phyloP scores from a whole-genome alignment of 1,140 invertebrate species.

The Heliconius congener region DNA sequence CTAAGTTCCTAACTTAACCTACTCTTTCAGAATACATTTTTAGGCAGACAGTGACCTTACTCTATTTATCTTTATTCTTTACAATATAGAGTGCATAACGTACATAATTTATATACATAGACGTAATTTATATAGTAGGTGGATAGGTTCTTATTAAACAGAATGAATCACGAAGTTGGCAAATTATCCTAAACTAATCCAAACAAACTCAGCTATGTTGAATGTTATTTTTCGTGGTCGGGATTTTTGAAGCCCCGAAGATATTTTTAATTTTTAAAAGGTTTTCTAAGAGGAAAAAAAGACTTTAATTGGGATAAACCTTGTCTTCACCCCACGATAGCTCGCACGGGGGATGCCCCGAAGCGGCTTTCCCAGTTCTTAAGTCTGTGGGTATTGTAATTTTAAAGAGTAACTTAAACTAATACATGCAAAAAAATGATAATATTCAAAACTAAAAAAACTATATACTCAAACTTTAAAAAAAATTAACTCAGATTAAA shows the following conservation, averaged over 20 bases:
- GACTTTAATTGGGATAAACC: slow-evolving; percentile 65
- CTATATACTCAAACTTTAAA: too few species aligned
- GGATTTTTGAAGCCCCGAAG: slow-evolving; percentile 49
- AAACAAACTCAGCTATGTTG: background rate
- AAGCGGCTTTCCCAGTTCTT: slow-evolving; percentile 22
- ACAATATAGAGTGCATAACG: too few species aligned
- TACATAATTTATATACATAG: too few species aligned
- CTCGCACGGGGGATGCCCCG: slow-evolving; percentile 40
- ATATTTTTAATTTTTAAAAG: slow-evolving; percentile 62
- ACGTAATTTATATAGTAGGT: background rate
- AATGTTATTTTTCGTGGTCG: slow-evolving; percentile 36
- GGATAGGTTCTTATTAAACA: background rate
- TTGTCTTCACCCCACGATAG: slow-evolving; percentile 44
- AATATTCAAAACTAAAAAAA: background rate
- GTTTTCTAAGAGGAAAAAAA: slow-evolving; percentile 54
- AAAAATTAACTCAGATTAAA: too few species aligned
- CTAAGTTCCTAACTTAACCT: too few species aligned
- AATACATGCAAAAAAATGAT: background rate
- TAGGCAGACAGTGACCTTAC: too few species aligned
- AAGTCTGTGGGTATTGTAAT: background rate
- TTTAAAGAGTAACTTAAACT: background rate
- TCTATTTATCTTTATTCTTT: too few species aligned
- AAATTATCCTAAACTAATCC: slow-evolving; percentile 17
- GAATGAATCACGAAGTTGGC: background rate
- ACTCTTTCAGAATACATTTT: too few species aligned